phyloP scores from a whole-genome alignment of 2,888 invertebrate genomes.

The Cepaea hortensis region DNA sequence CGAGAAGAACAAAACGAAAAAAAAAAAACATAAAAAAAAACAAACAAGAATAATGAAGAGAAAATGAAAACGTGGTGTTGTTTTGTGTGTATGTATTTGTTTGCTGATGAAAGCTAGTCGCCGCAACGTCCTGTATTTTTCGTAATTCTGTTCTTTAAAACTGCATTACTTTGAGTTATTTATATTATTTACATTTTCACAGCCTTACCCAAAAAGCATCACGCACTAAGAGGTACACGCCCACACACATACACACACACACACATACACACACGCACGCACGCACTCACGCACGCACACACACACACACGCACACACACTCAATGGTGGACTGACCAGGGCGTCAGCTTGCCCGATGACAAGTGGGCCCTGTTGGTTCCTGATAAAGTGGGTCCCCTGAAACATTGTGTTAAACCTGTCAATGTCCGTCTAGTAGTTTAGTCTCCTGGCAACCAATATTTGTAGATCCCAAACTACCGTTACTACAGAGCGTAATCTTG shows the following conservation, averaged over 20 bases:
- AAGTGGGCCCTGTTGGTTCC: background rate
- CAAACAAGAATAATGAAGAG: background rate
- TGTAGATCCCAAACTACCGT: too few relatives aligned
- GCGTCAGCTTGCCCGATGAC: background rate
- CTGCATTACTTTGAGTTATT: background rate
- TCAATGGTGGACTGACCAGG: background rate
- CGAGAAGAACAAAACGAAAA: background rate
- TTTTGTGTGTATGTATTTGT: background rate
- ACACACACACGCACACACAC: background rate
- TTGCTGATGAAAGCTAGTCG: background rate
- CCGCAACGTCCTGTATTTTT: too few relatives aligned
- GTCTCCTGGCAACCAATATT: too few relatives aligned
- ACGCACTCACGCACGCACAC: background rate
- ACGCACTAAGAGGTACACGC: conserved; percentile 1
- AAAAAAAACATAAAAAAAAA: too few relatives aligned
- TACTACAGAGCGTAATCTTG: too few relatives aligned
- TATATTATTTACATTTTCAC: background rate
- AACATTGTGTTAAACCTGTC: too few relatives aligned
- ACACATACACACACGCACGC: background rate
- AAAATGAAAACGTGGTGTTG: background rate
- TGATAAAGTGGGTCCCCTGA: too few relatives aligned
- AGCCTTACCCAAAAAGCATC: background rate
- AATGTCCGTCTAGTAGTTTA: too few relatives aligned
- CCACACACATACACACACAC: background rate
- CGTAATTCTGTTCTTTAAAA: too few relatives aligned